These are phyloP conservation scores for Gasterosteus nipponicus DNA, from an alignment of 2,113 vertebrate genomes.

Conservation along the genomic window DNA sequence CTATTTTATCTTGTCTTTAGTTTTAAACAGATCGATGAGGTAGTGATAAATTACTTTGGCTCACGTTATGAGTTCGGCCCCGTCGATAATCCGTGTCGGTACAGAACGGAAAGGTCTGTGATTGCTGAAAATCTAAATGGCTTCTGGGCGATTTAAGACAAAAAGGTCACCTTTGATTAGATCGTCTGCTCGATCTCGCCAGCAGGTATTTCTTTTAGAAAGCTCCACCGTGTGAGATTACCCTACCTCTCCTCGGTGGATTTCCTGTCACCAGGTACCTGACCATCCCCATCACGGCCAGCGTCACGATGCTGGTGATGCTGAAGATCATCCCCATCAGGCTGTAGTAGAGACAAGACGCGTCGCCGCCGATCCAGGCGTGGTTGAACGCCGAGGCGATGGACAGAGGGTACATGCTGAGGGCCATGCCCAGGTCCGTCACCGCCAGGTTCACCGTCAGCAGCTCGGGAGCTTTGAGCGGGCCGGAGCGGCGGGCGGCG, in stretches of 20 bases:
- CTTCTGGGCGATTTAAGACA: neutral
- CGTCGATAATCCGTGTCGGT: neutral
- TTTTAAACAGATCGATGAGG: neutral
- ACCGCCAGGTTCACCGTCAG: slow-evolving; percentile 73
- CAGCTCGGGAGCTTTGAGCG: slow-evolving; percentile 73
- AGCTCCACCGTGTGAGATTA: neutral
- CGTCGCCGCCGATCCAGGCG: slow-evolving; percentile 71
- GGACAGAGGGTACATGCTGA: slow-evolving; percentile 77
- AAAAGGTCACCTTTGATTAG: neutral
- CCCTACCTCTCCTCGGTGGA: slow-evolving; percentile 63
- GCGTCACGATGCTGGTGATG: slow-evolving; percentile 75
- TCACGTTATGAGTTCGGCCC: neutral
- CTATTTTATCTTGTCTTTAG: neutral
- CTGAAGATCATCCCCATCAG: slow-evolving; percentile 79
- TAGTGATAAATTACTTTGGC: neutral
- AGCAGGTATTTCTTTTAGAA: neutral
- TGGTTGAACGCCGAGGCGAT: slow-evolving; percentile 73
- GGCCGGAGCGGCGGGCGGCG: slow-evolving; percentile 23
- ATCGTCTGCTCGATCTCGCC: neutral
- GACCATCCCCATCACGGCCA: slow-evolving; percentile 71
- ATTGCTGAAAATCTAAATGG: neutral
- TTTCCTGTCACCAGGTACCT: slow-evolving; percentile 69
- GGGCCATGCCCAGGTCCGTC: slow-evolving; percentile 75
- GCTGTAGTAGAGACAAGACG: slow-evolving; percentile 71
- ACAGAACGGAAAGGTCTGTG: neutral